Percentiles rank a stretch among this genome's conserved stretches.
phyloP scores from a whole-genome alignment of 2,888 invertebrate genomes.

The Melieria omissa region DNA sequence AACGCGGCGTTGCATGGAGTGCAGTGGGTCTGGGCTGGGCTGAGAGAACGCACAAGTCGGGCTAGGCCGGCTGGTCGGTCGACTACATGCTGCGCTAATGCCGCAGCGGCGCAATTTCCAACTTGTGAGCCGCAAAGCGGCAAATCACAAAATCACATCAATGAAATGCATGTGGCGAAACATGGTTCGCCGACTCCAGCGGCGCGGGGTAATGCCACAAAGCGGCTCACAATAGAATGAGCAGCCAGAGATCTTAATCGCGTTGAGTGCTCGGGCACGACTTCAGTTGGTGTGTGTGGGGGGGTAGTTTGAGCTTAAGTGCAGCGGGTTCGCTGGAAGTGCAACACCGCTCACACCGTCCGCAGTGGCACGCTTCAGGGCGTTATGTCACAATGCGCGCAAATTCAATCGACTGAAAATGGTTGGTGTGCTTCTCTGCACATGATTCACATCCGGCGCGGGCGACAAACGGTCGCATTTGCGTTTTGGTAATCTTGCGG shows the following conservation, averaged over 20 bases:
- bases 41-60: no score
- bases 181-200: conserved; percentile 8
- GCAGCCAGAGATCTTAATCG: conserved; percentile 13
- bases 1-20: not conserved
- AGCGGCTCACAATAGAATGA: not conserved
- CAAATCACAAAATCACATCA: conserved; percentile 46
- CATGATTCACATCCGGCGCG: no score
- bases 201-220: not conserved
- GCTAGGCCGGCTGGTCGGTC: not conserved
- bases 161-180: conserved; percentile 17
- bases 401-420: no score
- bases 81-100: conserved; percentile 45
- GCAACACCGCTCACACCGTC: no score
- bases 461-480: no score
- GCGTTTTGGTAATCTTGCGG: no score
- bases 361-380: no score
- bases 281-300: not conserved
- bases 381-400: no score
- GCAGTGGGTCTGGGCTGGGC: not conserved
- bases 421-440: no score
- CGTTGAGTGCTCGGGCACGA: not conserved
- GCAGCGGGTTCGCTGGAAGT: conserved; percentile 15
- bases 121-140: conserved; percentile 45
- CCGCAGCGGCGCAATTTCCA: conserved; percentile 43
- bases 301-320: conserved; percentile 30